phyloP scores from a whole-genome alignment of 2,888 invertebrate species.

The Phytoseiulus persimilis region DNA sequence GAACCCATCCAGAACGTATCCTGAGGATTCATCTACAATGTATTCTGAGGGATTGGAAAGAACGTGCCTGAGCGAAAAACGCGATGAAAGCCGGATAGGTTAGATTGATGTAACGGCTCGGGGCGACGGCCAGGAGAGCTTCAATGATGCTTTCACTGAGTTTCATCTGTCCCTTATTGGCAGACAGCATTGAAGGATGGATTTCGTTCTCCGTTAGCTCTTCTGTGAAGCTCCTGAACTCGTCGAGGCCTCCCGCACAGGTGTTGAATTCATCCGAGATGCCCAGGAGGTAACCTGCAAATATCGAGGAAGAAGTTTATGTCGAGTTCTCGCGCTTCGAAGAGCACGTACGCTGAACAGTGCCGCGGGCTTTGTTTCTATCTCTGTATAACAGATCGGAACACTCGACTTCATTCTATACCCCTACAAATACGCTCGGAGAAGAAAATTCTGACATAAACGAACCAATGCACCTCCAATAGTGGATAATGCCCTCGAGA shows the following conservation, averaged over 20 bases:
- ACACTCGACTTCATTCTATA: no score
- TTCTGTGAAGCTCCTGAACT: not conserved
- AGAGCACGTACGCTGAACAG: no score
- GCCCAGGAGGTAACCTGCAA: conserved; percentile 8
- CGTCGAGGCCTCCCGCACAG: conserved; percentile 6
- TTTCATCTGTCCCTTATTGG: conserved; percentile 19
- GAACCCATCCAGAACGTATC: not conserved
- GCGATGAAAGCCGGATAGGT: conserved; percentile 32
- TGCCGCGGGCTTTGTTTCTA: no score
- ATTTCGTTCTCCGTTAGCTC: not conserved
- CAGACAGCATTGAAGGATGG: not conserved
- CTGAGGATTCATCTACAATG: not conserved
- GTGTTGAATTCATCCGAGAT: conserved; percentile 26
- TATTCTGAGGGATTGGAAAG: not conserved
- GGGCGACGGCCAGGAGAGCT: conserved; percentile 14
- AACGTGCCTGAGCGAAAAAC: not conserved
- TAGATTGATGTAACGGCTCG: not conserved
- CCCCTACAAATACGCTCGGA: not conserved
- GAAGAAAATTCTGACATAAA: not conserved
- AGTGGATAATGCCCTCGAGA: conserved; percentile 23
- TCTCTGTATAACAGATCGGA: no score
- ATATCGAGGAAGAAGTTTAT: not conserved
- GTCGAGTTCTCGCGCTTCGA: no score
- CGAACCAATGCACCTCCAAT: conserved; percentile 28
- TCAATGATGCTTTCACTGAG: conserved; percentile 26